Conservation (phyloP, 2,888 invertebrate species). For the Pteria penguin region DNA sequence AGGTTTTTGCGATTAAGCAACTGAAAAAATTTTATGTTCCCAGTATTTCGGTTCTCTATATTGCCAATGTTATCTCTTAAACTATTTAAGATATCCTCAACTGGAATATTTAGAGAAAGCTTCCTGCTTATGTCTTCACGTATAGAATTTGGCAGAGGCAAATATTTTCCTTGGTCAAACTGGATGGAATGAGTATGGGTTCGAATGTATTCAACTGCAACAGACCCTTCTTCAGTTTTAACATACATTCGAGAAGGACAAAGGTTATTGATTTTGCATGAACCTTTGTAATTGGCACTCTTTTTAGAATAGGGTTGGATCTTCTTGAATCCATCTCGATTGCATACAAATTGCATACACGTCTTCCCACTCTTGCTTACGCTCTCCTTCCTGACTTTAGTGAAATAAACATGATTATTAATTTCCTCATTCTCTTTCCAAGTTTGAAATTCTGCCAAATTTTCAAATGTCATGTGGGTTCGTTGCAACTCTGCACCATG, state of each 20-base stretch:
- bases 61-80: too few relatives aligned
- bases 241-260: constrained; percentile 6
- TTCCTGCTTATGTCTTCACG: neutral
- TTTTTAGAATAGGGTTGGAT: neutral
- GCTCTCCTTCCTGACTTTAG: too few relatives aligned
- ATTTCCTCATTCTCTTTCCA: too few relatives aligned
- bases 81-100: too few relatives aligned
- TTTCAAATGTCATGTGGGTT: too few relatives aligned
- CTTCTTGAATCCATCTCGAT: neutral
- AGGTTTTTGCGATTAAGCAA: too few relatives aligned
- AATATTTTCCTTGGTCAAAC: neutral
- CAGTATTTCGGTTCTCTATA: too few relatives aligned
- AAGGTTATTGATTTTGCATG: neutral
- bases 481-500: too few relatives aligned
- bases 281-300: neutral
- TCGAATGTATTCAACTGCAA: neutral
- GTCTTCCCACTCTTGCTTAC: too few relatives aligned
- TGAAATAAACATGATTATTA: too few relatives aligned
- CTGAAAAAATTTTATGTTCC: too few relatives aligned
- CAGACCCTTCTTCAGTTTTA: neutral
- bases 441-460: too few relatives aligned
- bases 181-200: neutral
- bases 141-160: neutral
- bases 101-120: neutral
- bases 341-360: constrained; percentile 4